Percentiles rank a stretch among this genome's conserved stretches.
These are phyloP conservation scores for Eristalinus sepulchralis DNA, from an alignment of 2,888 invertebrate species.

Conservation along the genomic window DNA sequence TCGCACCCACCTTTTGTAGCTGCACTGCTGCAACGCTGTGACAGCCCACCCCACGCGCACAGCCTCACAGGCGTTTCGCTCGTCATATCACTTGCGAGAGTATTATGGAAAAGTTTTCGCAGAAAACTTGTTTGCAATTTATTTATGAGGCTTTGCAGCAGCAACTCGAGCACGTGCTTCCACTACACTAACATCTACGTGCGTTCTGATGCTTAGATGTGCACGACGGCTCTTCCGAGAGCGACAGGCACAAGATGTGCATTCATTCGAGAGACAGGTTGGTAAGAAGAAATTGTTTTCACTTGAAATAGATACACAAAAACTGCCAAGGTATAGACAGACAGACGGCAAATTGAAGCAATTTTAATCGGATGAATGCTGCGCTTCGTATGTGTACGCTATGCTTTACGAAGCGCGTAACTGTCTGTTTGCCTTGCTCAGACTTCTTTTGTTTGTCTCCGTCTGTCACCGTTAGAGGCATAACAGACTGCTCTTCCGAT, in stretches of 20 bases:
- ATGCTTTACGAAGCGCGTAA: conserved; percentile 57
- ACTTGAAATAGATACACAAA: conserved; percentile 55
- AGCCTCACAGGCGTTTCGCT: conserved; percentile 15
- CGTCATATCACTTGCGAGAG: conserved; percentile 47
- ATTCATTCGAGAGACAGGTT: not conserved
- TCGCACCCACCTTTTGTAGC: not conserved
- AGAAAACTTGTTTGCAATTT: conserved; percentile 60
- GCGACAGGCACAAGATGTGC: conserved; percentile 1
- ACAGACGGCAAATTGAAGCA: conserved; percentile 51
- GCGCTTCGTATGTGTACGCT: not conserved
- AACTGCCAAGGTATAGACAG: conserved; percentile 3
- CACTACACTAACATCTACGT: conserved; percentile 16
- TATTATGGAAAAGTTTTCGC: conserved; percentile 51
- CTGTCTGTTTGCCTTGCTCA: conserved; percentile 15
- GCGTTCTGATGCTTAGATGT: conserved; percentile 6
- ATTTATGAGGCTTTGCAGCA: conserved; percentile 36
- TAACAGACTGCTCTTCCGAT: conserved; percentile 31
- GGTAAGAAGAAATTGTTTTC: not conserved
- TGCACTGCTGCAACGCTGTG: not conserved
- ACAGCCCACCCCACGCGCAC: not conserved
- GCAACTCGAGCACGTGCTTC: conserved; percentile 54
- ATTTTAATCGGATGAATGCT: conserved; percentile 54
- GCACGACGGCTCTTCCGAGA: not conserved
- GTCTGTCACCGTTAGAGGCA: not conserved
- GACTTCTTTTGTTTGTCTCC: conserved; percentile 1